Base-by-base conservation (phyloP, 37 sponge, comb jelly and placozoan species). In the Theonella swinhoei region DNA sequence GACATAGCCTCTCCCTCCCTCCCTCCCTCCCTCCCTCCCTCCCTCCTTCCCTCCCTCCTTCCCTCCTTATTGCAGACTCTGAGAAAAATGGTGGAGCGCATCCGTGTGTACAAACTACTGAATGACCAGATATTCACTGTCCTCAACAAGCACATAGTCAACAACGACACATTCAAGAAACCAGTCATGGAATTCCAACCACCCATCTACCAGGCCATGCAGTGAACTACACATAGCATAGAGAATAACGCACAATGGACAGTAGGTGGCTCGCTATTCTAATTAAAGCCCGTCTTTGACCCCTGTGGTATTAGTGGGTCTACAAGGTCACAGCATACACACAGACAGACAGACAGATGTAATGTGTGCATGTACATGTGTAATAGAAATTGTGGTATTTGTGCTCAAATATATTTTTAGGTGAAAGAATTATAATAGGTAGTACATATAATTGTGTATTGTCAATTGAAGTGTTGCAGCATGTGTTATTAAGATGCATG, bases 101-200 rank as follows among this genome's bases (percentile, higher is more conserved):
- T 95, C 23, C 81, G 87, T 34, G 83, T 69, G 2, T 91, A 82
- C 88, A 85, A 91, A 64, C 71, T 60, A 4, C 78, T 98, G 29
- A 98, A 98, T 85, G 80, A 87, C 65, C 94, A 95, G 68, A 94
- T 98, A 4, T 91, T 93, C 67, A 81, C 85, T 8, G 89, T 95
- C 59, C 86, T 98, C 40, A 89, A 87, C 84, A 98, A 98, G 76
- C 91, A 93, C 86, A 83, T 91, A 24, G 74, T 91, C 25, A 86
- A 24, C 71, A 88, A 92, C 69, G 87, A 80, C 42, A 62, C 89
- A 0, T 68, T 94, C 17, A 31, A 68, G 8, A 80, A 86, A 41
- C 83, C 89, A 32, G 85, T 89, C 71, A 86, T 87, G 66, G 97
- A 98, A 40, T 98, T 80, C 63, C 96, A 89, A 34, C 98, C 98